Percentiles rank a stretch among this genome's conserved stretches.
Conservation (phyloP, 2,797 vertebrate species). For the Naso thynnoides region DNA sequence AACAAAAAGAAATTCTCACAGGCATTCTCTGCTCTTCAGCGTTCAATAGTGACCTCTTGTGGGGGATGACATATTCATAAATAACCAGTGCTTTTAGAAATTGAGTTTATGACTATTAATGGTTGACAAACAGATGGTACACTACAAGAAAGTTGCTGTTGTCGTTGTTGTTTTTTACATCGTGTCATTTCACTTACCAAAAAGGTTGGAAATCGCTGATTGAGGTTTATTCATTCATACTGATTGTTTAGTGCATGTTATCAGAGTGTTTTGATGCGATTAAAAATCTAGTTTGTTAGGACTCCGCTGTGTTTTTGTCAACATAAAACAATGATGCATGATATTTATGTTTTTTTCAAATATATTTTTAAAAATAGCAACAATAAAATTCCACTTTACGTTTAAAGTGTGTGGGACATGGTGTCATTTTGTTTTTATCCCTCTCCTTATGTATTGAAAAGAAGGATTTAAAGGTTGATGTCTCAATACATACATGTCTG, state of each 20-base stretch:
- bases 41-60: conserved; percentile 62
- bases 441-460: conserved; percentile 31
- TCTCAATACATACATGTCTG: conserved; percentile 47
- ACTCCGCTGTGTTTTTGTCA: background rate
- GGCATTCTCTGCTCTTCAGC: background rate
- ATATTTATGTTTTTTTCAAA: background rate
- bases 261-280: too few relatives aligned
- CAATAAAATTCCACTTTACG: background rate
- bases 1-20: conserved; percentile 34
- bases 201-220: too few relatives aligned
- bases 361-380: too few relatives aligned
- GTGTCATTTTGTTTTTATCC: conserved; percentile 13
- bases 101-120: background rate
- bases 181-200: too few relatives aligned
- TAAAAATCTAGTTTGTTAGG: too few relatives aligned
- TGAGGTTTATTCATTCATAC: too few relatives aligned
- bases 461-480: conserved; percentile 66
- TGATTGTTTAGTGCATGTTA: too few relatives aligned
- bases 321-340: background rate
- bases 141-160: too few relatives aligned
- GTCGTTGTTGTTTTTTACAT: too few relatives aligned
- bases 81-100: background rate
- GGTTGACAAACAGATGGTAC: too few relatives aligned
- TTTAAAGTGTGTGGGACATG: conserved; percentile 4
- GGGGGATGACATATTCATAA: conserved; percentile 13